Evolutionary conservation across 2,797 vertebrate species (phyloP), one percentile per base, ranked within the genome.

Genomic region (Diplodus puntazzo): DNA sequence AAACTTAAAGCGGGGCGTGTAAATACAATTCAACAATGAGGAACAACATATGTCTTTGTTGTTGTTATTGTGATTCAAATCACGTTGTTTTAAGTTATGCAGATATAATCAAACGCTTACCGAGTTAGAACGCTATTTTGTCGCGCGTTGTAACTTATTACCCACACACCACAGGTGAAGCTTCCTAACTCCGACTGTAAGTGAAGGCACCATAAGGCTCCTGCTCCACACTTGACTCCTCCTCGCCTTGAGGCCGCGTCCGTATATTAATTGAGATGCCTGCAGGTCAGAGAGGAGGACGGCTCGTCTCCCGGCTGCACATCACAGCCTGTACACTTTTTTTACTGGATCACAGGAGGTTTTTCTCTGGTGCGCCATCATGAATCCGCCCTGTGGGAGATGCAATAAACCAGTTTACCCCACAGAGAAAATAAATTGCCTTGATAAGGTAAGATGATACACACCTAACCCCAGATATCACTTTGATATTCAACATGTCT

Each of bases 381-480:
- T 99, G 98, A 99, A 99, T 85, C 98, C 98, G 27, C 94, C 94
- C 60, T 99, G 98, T 89, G 96, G 97, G 85, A 97, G 98, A 94
- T 99, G 98, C 94, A 94, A 95, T 66, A 98, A 98, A 91, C 96
- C 97, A 87, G 98, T 99, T 53, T 99, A 99, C 21, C 98, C 98
- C 74, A 99, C 98, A 75, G 98, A 99, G 90, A 99, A 98, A 95
- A 96, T 99, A 75, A 99, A 98, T 89, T 99, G 98, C 87, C 92
- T 99, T 82, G 98, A 99, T 82, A 99, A 99, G 97, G 98, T 99
- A 93, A 93, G 93, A 14, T 80, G 46, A 67, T 39, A 13, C 8
- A 48, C 30, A 2, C 10, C 13, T 20, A 49, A 67, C 18, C 4
- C 5, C 6, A 30, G 5, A 34, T 59, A 11, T 53, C 14, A 53